A percentile compares a stretch with the other conserved stretches of the same genome.
Conservation (phyloP, 2,113 vertebrate species). For the Ovis aries region DNA sequence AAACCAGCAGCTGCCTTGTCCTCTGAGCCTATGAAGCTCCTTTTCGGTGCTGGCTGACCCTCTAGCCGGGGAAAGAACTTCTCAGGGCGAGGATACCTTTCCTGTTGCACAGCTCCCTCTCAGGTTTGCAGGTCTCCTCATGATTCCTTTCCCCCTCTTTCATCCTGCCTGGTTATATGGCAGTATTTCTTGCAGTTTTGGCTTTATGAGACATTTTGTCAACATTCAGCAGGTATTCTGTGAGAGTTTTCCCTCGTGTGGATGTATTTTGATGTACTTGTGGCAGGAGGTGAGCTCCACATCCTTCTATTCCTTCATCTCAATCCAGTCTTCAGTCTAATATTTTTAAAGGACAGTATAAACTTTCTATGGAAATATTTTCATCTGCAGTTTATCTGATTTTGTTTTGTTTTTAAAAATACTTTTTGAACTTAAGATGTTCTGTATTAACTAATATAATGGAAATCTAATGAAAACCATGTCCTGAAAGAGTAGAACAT, state of each 20-base stretch:
- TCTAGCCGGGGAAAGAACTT: not conserved
- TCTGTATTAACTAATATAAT: not conserved
- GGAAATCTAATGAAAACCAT: not conserved
- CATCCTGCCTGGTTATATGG: not conserved
- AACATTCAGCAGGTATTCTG: not conserved
- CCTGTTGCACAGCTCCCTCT: not conserved
- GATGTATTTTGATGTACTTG: not conserved
- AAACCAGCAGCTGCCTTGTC: not conserved
- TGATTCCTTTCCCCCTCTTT: fast-evolving
- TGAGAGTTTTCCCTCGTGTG: not conserved
- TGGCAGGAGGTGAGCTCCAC: not conserved
- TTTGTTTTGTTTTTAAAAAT: not conserved
- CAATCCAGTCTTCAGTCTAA: not conserved
- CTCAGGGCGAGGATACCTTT: not conserved
- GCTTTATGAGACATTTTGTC: not conserved
- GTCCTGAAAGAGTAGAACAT: not conserved
- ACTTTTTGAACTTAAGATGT: not conserved
- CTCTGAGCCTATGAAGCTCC: not conserved
- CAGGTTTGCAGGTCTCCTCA: not conserved
- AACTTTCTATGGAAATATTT: not conserved
- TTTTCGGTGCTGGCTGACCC: fast-evolving
- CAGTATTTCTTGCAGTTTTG: not conserved
- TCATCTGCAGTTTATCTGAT: not conserved
- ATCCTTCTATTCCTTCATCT: not conserved
- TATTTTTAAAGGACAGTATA: not conserved